Percentiles rank a stretch among this genome's conserved stretches.
Conservation (phyloP, 2,797 vertebrate genomes). For the Tangara arthus region DNA sequence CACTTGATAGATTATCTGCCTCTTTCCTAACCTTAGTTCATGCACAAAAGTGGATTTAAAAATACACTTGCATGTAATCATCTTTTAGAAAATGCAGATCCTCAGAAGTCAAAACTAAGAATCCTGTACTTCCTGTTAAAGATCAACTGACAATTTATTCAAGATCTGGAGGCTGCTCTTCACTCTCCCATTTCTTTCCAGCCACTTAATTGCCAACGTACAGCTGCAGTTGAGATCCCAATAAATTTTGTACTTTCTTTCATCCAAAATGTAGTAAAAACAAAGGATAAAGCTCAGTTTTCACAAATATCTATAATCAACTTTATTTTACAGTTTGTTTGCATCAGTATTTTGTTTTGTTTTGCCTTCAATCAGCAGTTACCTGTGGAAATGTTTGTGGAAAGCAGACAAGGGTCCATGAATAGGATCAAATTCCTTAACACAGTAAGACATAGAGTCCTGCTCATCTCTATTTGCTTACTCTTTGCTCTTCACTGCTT, state of each 20-base stretch:
- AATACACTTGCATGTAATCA: background rate
- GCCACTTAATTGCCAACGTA: background rate
- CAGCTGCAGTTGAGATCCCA: background rate
- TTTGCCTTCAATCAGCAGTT: background rate
- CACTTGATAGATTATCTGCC: conserved; percentile 28
- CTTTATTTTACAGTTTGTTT: background rate
- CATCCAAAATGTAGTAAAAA: background rate
- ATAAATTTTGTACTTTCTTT: background rate
- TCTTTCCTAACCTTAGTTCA: conserved; percentile 22
- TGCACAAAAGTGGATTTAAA: background rate
- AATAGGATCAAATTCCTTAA: background rate
- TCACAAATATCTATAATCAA: background rate
- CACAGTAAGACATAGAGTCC: background rate
- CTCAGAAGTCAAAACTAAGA: background rate
- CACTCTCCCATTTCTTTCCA: background rate
- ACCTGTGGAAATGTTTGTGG: background rate
- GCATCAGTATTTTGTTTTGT: background rate
- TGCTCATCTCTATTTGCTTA: background rate
- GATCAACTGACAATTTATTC: background rate
- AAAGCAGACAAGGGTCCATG: background rate
- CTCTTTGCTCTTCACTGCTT: background rate
- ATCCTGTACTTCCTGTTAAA: background rate
- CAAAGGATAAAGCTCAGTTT: background rate
- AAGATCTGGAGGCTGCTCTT: background rate
- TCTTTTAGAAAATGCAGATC: background rate